Conservation (phyloP, 2,888 invertebrate species). For the Zygaena filipendulae region DNA sequence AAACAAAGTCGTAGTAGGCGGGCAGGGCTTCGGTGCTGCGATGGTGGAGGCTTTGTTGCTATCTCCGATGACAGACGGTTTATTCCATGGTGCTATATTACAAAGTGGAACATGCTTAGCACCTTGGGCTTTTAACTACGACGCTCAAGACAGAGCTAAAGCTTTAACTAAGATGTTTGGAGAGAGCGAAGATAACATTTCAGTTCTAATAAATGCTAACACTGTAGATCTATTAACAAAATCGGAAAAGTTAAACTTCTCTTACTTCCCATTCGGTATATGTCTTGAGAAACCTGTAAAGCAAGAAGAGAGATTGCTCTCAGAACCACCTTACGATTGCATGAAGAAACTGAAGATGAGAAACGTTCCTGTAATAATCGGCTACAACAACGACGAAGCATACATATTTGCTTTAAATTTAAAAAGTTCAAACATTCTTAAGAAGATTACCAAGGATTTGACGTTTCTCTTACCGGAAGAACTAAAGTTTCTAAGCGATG, state of each 20-base stretch:
- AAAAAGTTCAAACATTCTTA: conserved; percentile 23
- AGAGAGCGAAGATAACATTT: conserved; percentile 17
- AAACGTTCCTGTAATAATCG: conserved; percentile 42
- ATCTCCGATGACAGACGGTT: conserved; percentile 30
- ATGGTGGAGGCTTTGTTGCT: conserved; percentile 41
- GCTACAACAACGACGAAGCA: conserved; percentile 47
- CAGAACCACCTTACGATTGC: conserved; percentile 33
- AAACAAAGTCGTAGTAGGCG: conserved; percentile 37
- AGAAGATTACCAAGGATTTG: conserved; percentile 23
- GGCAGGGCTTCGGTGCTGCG: conserved; percentile 50
- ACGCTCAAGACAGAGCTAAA: conserved; percentile 34
- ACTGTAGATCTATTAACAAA: conserved; percentile 26
- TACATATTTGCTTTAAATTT: conserved; percentile 42
- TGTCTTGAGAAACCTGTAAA: conserved; percentile 39
- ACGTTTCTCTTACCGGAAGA: conserved; percentile 39
- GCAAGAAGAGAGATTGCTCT: conserved; percentile 35
- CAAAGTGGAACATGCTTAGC: conserved; percentile 49
- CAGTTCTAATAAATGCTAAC: conserved; percentile 22
- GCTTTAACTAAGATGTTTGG: conserved; percentile 22
- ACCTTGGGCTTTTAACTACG: conserved; percentile 51
- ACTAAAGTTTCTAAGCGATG: conserved; percentile 30
- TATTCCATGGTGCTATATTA: conserved; percentile 46
- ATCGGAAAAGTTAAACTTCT: conserved; percentile 27
- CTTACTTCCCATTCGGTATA: conserved; percentile 48
- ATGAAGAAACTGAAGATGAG: conserved; percentile 25